phyloP scores from a whole-genome alignment of 2,797 vertebrate genomes.

The Vultur gryphus region DNA sequence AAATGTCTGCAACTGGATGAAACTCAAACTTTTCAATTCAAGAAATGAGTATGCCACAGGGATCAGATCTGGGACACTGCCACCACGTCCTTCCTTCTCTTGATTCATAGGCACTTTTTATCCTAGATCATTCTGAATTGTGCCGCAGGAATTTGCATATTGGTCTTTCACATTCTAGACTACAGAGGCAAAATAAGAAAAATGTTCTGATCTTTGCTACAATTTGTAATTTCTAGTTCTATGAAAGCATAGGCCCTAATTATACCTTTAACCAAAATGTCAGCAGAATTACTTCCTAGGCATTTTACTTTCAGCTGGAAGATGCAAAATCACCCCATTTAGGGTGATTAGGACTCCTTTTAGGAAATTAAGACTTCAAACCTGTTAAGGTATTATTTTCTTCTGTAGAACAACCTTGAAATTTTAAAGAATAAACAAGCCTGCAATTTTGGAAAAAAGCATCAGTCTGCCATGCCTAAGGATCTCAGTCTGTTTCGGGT shows the following conservation, averaged over 20 bases:
- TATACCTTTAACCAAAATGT: not conserved
- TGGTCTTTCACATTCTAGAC: not conserved
- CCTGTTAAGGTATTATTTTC: not conserved
- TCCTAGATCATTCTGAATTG: not conserved
- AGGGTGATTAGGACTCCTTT: not conserved
- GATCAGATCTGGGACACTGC: not conserved
- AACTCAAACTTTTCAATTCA: not conserved
- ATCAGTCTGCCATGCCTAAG: not conserved
- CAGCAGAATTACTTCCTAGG: not conserved
- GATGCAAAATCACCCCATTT: not conserved
- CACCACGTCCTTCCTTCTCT: not conserved
- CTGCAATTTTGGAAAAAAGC: not conserved
- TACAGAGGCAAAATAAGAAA: not conserved
- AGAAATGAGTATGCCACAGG: not conserved
- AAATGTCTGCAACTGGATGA: not conserved
- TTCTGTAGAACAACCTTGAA: not conserved
- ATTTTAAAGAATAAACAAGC: not conserved
- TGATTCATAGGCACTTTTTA: not conserved
- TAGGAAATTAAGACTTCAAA: not conserved
- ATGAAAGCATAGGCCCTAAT: not conserved
- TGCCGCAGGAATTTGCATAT: not conserved
- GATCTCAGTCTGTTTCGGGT: not conserved
- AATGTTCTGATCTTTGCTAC: not conserved
- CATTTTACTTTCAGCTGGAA: not conserved
- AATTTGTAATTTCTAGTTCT: not conserved